Evolutionary conservation across 2,888 invertebrate species (phyloP).

Genomic region (Lasioglossum figueresi): DNA sequence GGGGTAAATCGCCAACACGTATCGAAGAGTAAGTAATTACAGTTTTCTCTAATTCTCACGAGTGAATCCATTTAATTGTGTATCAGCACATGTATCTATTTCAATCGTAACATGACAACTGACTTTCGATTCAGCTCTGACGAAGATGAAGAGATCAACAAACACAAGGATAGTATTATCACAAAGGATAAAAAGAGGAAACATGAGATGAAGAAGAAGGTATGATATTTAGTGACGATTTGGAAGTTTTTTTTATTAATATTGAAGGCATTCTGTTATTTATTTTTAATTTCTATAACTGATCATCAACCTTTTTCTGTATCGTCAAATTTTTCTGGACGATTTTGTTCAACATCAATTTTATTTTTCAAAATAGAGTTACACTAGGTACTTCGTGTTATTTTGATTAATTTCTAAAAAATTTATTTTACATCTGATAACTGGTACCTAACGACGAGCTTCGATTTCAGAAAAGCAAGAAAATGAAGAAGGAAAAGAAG

Average conservation of each 20-base stretch:
- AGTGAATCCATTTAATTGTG: neutral
- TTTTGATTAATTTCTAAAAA: too few relatives aligned
- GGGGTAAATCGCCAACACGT: conserved; percentile 90
- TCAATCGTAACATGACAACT: conserved; percentile 4
- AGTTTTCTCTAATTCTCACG: neutral
- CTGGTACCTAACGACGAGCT: neutral
- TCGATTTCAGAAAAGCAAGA: conserved; percentile 82
- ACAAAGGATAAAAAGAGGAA: conserved; percentile 84
- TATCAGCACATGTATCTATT: neutral
- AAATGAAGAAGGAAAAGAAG: conserved; percentile 84
- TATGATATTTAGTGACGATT: conserved; percentile 47
- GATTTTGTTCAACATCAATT: too few relatives aligned
- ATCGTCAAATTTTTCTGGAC: too few relatives aligned
- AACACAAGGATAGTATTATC: conserved; percentile 85
- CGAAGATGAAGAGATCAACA: conserved; percentile 80
- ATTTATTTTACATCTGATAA: too few relatives aligned
- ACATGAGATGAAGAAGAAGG: conserved; percentile 84
- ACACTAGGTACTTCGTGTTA: too few relatives aligned
- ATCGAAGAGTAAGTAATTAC: conserved; percentile 86
- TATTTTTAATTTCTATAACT: too few relatives aligned
- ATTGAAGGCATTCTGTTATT: too few relatives aligned
- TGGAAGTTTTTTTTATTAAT: too few relatives aligned
- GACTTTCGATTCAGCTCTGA: conserved; percentile 77
- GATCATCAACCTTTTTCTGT: too few relatives aligned
- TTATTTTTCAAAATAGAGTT: too few relatives aligned